Percentiles rank a stretch among this genome's conserved stretches.
phyloP scores from a whole-genome alignment of 2,888 invertebrate genomes.

The Meghimatium bilineatum region DNA sequence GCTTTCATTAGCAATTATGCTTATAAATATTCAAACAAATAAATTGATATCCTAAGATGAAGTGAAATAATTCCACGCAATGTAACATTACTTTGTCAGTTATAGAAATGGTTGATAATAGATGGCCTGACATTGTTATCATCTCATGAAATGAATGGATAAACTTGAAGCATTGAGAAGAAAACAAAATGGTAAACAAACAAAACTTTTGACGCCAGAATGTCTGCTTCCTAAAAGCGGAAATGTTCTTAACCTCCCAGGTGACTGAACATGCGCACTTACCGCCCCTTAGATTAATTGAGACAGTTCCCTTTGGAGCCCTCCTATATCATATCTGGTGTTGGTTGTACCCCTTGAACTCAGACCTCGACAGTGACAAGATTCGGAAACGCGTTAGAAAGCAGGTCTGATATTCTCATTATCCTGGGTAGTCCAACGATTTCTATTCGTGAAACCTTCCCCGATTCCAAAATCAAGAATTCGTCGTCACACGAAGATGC shows the following conservation, averaged over 20 bases:
- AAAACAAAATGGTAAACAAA: slow-evolving; percentile 10
- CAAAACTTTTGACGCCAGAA: slow-evolving; percentile 28
- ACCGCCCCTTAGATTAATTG: slow-evolving; percentile 39
- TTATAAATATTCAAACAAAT: too few species aligned
- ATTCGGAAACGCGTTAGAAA: slow-evolving; percentile 20
- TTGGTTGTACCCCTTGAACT: slow-evolving; percentile 21
- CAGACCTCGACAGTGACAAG: slow-evolving; percentile 9
- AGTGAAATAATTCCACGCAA: too few species aligned
- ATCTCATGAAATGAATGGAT: background rate
- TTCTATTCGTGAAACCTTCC: background rate
- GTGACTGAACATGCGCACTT: slow-evolving; percentile 31
- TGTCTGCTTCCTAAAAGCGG: slow-evolving; percentile 21
- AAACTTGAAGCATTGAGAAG: background rate
- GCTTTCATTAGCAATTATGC: too few species aligned
- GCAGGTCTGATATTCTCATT: slow-evolving; percentile 40
- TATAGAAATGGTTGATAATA: background rate
- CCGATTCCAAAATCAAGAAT: background rate
- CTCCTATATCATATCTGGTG: slow-evolving; percentile 33
- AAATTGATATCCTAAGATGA: too few species aligned
- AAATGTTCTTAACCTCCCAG: slow-evolving; percentile 34
- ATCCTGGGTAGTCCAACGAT: background rate
- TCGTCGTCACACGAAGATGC: background rate
- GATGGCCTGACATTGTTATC: too few species aligned
- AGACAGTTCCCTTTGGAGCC: slow-evolving; percentile 27
- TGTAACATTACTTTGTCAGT: background rate